A percentile compares a stretch with the other conserved stretches of the same genome.
These are phyloP conservation scores for Drosophila sucinea DNA, from an alignment of 1,140 invertebrate genomes.

Conservation along the genomic window DNA sequence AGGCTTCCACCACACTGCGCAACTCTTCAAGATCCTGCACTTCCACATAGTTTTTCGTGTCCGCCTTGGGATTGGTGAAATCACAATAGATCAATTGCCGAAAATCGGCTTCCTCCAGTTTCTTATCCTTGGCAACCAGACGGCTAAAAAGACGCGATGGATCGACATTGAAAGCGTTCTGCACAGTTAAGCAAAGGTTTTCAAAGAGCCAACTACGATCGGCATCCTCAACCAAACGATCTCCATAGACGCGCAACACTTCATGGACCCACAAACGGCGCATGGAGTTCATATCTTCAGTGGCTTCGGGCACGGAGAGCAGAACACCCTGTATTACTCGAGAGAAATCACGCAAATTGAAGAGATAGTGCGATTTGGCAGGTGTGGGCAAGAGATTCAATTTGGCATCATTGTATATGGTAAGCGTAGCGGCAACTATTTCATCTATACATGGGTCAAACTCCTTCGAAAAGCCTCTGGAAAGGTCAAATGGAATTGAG, in stretches of 20 bases:
- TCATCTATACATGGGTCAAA: constrained; percentile 97
- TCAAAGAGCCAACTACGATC: constrained; percentile 93
- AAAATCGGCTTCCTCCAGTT: constrained; percentile 85
- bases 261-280: constrained; percentile 98
- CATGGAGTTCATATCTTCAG: constrained; percentile 93
- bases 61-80: constrained; percentile 96
- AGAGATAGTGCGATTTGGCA: constrained; percentile 96
- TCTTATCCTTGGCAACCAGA: constrained; percentile 81
- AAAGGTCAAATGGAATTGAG: constrained; percentile 22
- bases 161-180: constrained; percentile 82
- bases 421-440: constrained; percentile 93
- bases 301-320: constrained; percentile 95
- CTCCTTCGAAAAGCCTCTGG: constrained; percentile 96
- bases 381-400: constrained; percentile 94
- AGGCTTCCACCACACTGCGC: constrained; percentile 93
- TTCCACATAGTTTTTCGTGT: constrained; percentile 94
- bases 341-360: constrained; percentile 97
- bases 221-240: constrained; percentile 92
- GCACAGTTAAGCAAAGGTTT: constrained; percentile 86
- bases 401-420: constrained; percentile 93
- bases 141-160: constrained; percentile 67
- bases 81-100: constrained; percentile 97
- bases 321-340: constrained; percentile 96
- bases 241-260: constrained; percentile 96
- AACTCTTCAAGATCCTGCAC: constrained; percentile 93